phyloP scores from a whole-genome alignment of 2,888 invertebrate genomes.

The Phaedon cochleariae region DNA sequence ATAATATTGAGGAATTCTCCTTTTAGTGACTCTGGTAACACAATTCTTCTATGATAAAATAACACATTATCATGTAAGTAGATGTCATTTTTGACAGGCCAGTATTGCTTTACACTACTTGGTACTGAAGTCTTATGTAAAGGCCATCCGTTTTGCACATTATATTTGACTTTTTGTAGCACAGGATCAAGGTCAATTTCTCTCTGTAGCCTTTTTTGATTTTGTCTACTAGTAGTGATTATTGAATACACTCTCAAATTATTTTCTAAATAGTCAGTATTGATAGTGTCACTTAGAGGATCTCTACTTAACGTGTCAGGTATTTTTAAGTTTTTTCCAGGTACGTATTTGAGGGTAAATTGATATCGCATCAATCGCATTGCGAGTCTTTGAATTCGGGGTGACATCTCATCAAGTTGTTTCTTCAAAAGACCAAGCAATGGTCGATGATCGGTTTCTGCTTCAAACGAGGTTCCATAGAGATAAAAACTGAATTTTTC shows the following conservation, averaged over 20 bases:
- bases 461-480: neutral
- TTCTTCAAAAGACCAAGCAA: neutral
- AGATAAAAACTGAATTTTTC: neutral
- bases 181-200: neutral
- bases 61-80: slow-evolving; percentile 8
- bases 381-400: slow-evolving; percentile 26
- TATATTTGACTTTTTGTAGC: neutral
- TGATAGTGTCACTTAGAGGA: slow-evolving; percentile 9
- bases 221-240: slow-evolving; percentile 1
- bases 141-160: neutral
- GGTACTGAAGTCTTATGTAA: neutral
- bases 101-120: neutral
- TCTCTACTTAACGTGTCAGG: slow-evolving; percentile 32
- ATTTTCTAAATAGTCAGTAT: neutral
- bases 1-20: neutral
- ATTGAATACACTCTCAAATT: neutral
- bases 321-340: slow-evolving; percentile 31
- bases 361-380: slow-evolving; percentile 33
- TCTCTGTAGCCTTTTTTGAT: slow-evolving; percentile 1
- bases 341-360: slow-evolving; percentile 34
- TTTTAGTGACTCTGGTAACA: neutral
- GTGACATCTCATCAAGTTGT: slow-evolving; percentile 4
- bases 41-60: slow-evolving; percentile 6
- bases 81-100: neutral
- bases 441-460: neutral